Percentiles rank a stretch among this genome's conserved stretches.
These are phyloP conservation scores for Ramphastos sulfuratus DNA, from an alignment of 2,113 vertebrate species.

Conservation along the genomic window DNA sequence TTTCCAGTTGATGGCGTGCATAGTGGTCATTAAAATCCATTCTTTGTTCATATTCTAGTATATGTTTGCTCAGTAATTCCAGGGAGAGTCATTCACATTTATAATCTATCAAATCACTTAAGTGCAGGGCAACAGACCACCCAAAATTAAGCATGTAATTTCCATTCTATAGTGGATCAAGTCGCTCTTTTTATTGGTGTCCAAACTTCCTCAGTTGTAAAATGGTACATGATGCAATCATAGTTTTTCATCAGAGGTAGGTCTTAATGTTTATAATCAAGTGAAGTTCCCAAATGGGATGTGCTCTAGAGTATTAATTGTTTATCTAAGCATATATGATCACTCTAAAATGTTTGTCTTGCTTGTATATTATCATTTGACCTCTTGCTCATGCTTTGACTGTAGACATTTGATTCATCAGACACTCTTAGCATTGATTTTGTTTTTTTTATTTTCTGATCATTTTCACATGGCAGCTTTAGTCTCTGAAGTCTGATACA, in stretches of 20 bases:
- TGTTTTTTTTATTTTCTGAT: not conserved
- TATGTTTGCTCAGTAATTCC: not conserved
- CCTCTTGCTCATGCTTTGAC: not conserved
- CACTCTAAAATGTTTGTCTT: not conserved
- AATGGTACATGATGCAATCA: not conserved
- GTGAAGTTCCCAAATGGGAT: not conserved
- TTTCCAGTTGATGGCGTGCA: not conserved
- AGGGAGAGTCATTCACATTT: not conserved
- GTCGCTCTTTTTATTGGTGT: not conserved
- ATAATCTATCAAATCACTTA: not conserved
- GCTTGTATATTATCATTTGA: not conserved
- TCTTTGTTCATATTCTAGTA: not conserved
- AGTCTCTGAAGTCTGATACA: not conserved
- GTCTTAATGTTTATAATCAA: not conserved
- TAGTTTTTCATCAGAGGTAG: not conserved
- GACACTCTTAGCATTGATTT: not conserved
- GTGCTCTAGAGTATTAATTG: not conserved
- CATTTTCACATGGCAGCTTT: not conserved
- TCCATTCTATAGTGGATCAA: not conserved
- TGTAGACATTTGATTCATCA: not conserved
- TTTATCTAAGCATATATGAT: conserved; percentile 3
- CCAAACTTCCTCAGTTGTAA: not conserved
- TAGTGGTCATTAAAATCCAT: not conserved
- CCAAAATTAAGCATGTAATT: not conserved
- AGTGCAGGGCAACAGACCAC: not conserved